These are phyloP conservation scores for Nixonia krombeini DNA, from an alignment of 1,140 invertebrate species.

Conservation along the genomic window DNA sequence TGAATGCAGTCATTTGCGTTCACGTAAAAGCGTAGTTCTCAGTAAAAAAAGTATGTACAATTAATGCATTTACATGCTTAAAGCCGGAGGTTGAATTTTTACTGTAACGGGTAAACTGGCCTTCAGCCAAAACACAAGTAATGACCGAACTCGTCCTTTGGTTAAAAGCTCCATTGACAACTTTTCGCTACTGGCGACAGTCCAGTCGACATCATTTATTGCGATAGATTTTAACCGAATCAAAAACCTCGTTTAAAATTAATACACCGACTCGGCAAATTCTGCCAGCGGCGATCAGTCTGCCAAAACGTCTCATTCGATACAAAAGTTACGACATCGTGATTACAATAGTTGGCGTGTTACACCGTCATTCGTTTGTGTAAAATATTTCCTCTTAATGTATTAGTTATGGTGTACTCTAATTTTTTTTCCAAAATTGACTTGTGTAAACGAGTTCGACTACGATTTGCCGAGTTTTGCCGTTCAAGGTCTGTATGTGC, in stretches of 20 bases:
- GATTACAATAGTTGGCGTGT: background rate
- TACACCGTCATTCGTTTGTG: no score
- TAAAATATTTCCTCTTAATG: no score
- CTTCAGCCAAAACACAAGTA: conserved; percentile 34
- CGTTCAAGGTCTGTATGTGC: no score
- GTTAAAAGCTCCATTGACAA: conserved; percentile 44
- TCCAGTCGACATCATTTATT: conserved; percentile 19
- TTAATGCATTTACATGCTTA: conserved; percentile 31
- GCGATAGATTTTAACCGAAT: conserved; percentile 17
- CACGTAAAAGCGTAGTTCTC: conserved; percentile 35
- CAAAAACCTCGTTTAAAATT: background rate
- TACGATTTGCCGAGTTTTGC: no score
- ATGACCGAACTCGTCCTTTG: conserved; percentile 36
- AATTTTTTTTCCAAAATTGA: no score
- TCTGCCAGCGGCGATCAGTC: background rate
- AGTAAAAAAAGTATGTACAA: conserved; percentile 31
- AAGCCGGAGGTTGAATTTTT: conserved; percentile 33
- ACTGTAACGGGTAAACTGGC: conserved; percentile 38
- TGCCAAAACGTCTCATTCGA: background rate
- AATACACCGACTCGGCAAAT: no score
- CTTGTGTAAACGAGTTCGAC: no score
- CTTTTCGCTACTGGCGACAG: conserved; percentile 37
- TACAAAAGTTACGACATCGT: conserved; percentile 5
- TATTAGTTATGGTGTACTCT: no score
- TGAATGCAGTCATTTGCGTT: conserved; percentile 16